A percentile compares a stretch with the other conserved stretches of the same genome.
These are phyloP conservation scores for Cheilinus undulatus DNA, from an alignment of 2,113 vertebrate species.

Conservation along the genomic window DNA sequence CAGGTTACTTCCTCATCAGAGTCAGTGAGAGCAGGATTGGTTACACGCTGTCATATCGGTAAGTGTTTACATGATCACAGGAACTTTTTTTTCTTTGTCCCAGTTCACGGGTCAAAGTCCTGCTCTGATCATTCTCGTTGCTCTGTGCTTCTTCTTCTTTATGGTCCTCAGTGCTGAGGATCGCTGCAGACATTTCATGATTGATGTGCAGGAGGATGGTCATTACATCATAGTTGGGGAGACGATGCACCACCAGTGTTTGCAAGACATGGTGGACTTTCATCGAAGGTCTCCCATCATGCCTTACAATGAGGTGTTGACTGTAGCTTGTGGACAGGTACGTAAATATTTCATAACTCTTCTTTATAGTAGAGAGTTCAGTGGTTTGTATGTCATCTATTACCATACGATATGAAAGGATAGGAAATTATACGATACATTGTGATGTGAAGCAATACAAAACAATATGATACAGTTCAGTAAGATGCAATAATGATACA, in stretches of 20 bases:
- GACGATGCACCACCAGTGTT: slow-evolving; percentile 60
- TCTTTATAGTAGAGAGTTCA: neutral
- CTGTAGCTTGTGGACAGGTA: slow-evolving; percentile 84
- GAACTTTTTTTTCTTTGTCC: neutral
- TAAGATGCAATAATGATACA: no score
- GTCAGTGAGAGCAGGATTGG: slow-evolving; percentile 88
- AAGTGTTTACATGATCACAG: slow-evolving; percentile 42
- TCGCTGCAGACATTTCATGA: slow-evolving; percentile 87
- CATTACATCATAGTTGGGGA: slow-evolving; percentile 81
- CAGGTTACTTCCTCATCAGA: slow-evolving; percentile 87
- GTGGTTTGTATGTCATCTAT: neutral
- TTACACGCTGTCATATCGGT: slow-evolving; percentile 88
- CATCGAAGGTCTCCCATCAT: slow-evolving; percentile 76
- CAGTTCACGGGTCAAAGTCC: neutral
- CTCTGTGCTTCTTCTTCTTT: neutral
- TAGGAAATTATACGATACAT: no score
- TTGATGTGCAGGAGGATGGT: slow-evolving; percentile 77
- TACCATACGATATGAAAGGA: no score
- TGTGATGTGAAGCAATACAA: no score
- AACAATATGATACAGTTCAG: no score
- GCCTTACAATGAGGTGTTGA: slow-evolving; percentile 81
- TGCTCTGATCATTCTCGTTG: neutral
- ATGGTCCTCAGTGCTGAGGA: slow-evolving; percentile 63
- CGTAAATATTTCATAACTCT: slow-evolving; percentile 13
- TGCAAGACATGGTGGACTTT: slow-evolving; percentile 85